phyloP scores from a whole-genome alignment of 2,888 invertebrate genomes.

The Kryphioiulus occultus region DNA sequence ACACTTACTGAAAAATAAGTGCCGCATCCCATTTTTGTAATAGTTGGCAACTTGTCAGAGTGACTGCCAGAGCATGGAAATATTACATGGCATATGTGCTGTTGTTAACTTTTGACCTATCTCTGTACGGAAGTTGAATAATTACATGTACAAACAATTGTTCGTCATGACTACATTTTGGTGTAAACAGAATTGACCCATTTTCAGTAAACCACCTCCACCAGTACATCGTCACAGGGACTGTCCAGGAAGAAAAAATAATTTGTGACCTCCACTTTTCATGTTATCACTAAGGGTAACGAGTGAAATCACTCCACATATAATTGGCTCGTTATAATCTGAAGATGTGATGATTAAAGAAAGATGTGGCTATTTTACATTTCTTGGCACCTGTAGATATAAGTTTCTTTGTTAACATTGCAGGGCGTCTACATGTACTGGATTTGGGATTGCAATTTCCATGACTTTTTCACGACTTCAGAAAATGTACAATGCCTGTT shows the following conservation, averaged over 20 bases:
- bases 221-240: not conserved
- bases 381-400: too few relatives aligned
- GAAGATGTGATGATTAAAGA: too few relatives aligned
- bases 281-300: not conserved
- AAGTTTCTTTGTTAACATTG: too few relatives aligned
- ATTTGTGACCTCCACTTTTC: not conserved
- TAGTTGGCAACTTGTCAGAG: constrained; percentile 3
- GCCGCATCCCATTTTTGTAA: not conserved
- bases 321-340: not conserved
- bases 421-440: too few relatives aligned
- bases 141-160: not conserved
- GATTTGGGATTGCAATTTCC: too few relatives aligned
- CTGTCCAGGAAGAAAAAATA: not conserved
- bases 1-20: not conserved
- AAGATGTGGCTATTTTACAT: too few relatives aligned
- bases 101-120: not conserved
- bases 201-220: not conserved
- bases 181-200: not conserved
- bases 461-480: too few relatives aligned
- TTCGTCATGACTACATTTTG: not conserved
- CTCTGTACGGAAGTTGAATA: not conserved
- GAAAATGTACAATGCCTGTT: too few relatives aligned
- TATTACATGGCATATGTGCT: not conserved
- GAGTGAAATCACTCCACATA: not conserved
- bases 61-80: not conserved